Base-by-base conservation (phyloP, 1,140 invertebrate genomes). In the Goniozus legneri region DNA sequence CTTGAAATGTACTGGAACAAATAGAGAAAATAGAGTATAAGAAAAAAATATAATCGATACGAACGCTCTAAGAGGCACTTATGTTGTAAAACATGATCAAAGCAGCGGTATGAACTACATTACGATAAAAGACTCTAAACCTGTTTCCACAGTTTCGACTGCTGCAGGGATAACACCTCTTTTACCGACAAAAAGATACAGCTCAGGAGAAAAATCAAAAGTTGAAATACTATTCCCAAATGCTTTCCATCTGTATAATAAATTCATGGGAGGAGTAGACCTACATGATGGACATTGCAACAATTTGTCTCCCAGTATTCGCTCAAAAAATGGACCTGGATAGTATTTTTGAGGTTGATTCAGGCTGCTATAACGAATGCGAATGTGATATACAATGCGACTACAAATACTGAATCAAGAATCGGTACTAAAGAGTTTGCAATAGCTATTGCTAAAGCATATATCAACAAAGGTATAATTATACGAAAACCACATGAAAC, bases 21-120 rank as follows among this genome's bases (percentile, higher is more conserved):
- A 34, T 7, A n/a, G 42, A 27, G 21, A 45, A 3, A 45, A 45
- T 36, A 8, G 33, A n/a, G 34, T 45, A 32, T 13, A 31, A 19
- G 40, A 18, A 33, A 32, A 18, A 33, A 16, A 43, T 3, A 18
- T 41, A 14, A 41, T 30, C 30, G n/a, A 30, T 30, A 41, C 24
- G 15, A 30, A 30, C 2, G 39, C 39, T 27, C 6, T 12, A 27
- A 27, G 24, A 27, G 24, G 24, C 12, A 27, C 24, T 6, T 27
- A 27, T 12, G 6, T 27, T 27, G 24, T 27, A 27, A 27, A 27
- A 12, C 24, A 27, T 27, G 24, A 27, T 27, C 6, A 27, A 27
- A 27, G 12, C 12, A 35, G 34, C 15, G 1, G 15, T 8, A 35
- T 35, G 8, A n/a, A 35, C 14, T 35, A 35, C 34, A 35, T 35